Percentiles rank a stretch among this genome's conserved stretches.
Conservation (phyloP, 1,140 invertebrate species). For the Sarcophaga peregrina region DNA sequence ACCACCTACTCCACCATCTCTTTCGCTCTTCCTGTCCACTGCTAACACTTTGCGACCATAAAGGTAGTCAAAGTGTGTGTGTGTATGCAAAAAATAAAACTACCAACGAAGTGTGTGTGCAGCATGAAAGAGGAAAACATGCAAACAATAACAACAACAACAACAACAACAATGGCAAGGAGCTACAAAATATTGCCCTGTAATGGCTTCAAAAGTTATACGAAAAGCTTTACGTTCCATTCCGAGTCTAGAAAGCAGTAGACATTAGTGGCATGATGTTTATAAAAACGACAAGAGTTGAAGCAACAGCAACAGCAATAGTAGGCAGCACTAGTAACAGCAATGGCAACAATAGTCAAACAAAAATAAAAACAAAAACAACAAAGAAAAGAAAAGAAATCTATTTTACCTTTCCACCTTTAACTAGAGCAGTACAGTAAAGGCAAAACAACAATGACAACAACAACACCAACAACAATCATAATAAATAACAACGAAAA, state of each 20-base stretch:
- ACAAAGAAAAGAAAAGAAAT: not conserved
- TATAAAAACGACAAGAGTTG: not conserved
- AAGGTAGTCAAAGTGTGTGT: not conserved
- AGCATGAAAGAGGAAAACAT: not conserved
- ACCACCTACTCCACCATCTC: not conserved
- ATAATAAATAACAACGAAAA: not conserved
- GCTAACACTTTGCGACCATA: not conserved
- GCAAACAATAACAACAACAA: not conserved
- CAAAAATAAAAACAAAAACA: not conserved
- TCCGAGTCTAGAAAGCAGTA: not conserved
- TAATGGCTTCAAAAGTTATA: slow-evolving; percentile 15
- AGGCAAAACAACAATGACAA: not conserved
- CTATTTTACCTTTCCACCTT: slow-evolving; percentile 9
- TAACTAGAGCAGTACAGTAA: not conserved
- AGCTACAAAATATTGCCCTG: not conserved
- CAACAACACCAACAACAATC: not conserved
- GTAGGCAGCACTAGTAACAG: too few species aligned
- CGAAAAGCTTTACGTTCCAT: not conserved
- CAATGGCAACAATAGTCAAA: too few species aligned
- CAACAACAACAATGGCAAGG: not conserved
- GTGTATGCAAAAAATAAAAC: too few species aligned
- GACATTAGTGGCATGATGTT: slow-evolving; percentile 21
- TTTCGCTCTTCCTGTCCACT: too few species aligned
- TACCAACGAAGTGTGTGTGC: too few species aligned
- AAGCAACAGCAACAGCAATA: too few species aligned